Evolutionary conservation across 2,888 invertebrate genomes (phyloP).

Genomic region (Dermolepida albohirtum): DNA sequence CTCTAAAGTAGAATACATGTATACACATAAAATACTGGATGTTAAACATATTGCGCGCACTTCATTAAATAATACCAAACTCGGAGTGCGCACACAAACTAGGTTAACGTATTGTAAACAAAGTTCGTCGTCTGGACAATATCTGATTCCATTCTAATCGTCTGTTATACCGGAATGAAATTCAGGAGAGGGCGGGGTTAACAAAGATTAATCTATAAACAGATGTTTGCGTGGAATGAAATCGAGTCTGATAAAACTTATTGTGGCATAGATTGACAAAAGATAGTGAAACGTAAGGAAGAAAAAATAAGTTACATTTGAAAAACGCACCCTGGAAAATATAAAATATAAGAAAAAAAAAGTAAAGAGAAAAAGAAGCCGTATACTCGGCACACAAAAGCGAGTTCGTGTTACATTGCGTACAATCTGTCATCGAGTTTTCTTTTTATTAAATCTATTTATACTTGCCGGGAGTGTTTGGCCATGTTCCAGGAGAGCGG

Average conservation of each 20-base stretch:
- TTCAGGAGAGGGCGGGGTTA: slow-evolving; percentile 15
- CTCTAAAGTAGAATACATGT: slow-evolving; percentile 17
- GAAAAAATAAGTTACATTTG: slow-evolving; percentile 33
- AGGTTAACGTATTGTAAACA: slow-evolving; percentile 38
- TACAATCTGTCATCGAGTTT: slow-evolving; percentile 51
- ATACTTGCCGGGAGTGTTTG: slow-evolving; percentile 52
- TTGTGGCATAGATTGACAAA: slow-evolving; percentile 3
- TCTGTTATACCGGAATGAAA: slow-evolving; percentile 31
- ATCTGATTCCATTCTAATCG: slow-evolving; percentile 39
- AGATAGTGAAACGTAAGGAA: slow-evolving; percentile 20
- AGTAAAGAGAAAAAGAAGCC: slow-evolving; percentile 20
- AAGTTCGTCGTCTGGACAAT: slow-evolving; percentile 38
- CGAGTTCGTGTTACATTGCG: slow-evolving; percentile 44
- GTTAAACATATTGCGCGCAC: slow-evolving; percentile 20
- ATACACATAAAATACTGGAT: slow-evolving; percentile 14
- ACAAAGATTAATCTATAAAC: slow-evolving; percentile 32
- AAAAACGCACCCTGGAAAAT: slow-evolving; percentile 30
- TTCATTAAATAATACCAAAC: slow-evolving; percentile 35
- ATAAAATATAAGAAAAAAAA: slow-evolving; percentile 15
- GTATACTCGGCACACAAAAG: slow-evolving; percentile 35
- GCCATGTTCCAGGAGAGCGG: slow-evolving; percentile 50
- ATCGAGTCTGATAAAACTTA: slow-evolving; percentile 18
- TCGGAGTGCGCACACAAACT: slow-evolving; percentile 33
- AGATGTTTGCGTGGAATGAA: slow-evolving; percentile 34
- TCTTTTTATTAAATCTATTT: slow-evolving; percentile 54